Evolutionary conservation across 2,797 vertebrate species (phyloP).

Genomic region (Pitangus sulphuratus): DNA sequence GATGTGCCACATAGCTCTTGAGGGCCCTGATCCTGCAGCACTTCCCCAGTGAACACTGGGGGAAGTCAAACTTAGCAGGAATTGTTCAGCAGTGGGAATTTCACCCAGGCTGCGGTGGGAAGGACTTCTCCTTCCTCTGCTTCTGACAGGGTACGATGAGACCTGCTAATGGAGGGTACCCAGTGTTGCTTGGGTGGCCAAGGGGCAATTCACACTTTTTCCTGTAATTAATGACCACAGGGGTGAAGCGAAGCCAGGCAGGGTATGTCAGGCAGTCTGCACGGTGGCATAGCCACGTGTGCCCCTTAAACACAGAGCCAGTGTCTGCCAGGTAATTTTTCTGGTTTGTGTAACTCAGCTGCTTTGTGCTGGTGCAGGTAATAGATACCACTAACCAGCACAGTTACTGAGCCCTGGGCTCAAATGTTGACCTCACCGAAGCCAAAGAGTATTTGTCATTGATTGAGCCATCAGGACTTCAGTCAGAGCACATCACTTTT

Average conservation of each 20-base stretch:
- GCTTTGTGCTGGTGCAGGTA: background rate
- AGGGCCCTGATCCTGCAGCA: background rate
- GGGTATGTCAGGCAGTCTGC: background rate
- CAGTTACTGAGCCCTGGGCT: background rate
- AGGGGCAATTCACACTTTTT: background rate
- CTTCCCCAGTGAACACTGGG: background rate
- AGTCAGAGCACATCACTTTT: background rate
- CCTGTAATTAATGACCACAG: background rate
- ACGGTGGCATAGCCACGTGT: accelerated
- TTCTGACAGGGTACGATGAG: background rate
- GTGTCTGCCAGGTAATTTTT: background rate
- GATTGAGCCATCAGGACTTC: background rate
- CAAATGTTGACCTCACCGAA: background rate
- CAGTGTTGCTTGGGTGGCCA: background rate
- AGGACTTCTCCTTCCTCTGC: background rate
- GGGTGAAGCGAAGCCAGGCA: background rate
- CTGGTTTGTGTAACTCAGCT: background rate
- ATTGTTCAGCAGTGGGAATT: background rate
- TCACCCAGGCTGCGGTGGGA: background rate
- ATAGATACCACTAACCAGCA: background rate
- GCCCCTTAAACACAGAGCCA: background rate
- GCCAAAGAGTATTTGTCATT: background rate
- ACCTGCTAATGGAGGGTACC: background rate
- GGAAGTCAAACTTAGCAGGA: background rate
- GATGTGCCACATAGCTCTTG: background rate